Evolutionary conservation across 2,888 invertebrate species (phyloP).

Genomic region (Agrotis puta): DNA sequence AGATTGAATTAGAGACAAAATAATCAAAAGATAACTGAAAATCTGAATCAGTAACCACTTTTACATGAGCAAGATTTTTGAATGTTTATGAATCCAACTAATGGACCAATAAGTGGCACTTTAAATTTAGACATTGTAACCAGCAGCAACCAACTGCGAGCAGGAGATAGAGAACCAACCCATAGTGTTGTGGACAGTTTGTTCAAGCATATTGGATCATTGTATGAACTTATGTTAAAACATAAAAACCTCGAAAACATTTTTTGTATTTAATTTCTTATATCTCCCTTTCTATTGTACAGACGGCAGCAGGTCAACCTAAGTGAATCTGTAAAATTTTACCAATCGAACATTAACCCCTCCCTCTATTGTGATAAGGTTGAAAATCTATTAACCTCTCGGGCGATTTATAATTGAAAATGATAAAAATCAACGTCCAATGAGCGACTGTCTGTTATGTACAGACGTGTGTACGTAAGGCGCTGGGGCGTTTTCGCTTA

Average conservation of each 20-base stretch:
- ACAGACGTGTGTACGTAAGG: too few species aligned
- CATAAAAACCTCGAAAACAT: conserved; percentile 86
- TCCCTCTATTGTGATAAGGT: too few species aligned
- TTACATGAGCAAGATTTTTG: conserved; percentile 78
- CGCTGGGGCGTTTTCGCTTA: too few species aligned
- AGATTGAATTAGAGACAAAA: conserved; percentile 86
- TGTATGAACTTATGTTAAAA: conserved; percentile 90
- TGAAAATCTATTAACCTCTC: too few species aligned
- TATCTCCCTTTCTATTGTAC: not conserved
- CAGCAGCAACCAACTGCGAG: conserved; percentile 72
- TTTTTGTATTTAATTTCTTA: conserved; percentile 75
- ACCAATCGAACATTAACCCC: too few species aligned
- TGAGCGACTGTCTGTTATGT: too few species aligned
- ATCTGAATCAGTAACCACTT: conserved; percentile 78
- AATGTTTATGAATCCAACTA: conserved; percentile 83
- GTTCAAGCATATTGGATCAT: conserved; percentile 88
- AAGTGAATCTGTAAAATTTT: too few species aligned
- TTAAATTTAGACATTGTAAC: conserved; percentile 77
- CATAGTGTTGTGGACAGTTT: conserved; percentile 83
- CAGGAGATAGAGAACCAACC: conserved; percentile 74
- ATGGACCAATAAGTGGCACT: conserved; percentile 87
- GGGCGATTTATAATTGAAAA: too few species aligned
- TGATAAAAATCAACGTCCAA: too few species aligned
- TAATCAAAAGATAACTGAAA: conserved; percentile 72
- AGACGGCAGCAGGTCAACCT: too few species aligned